Evolutionary conservation across 2,888 invertebrate genomes (phyloP).

Genomic region (Copidosoma aretas): DNA sequence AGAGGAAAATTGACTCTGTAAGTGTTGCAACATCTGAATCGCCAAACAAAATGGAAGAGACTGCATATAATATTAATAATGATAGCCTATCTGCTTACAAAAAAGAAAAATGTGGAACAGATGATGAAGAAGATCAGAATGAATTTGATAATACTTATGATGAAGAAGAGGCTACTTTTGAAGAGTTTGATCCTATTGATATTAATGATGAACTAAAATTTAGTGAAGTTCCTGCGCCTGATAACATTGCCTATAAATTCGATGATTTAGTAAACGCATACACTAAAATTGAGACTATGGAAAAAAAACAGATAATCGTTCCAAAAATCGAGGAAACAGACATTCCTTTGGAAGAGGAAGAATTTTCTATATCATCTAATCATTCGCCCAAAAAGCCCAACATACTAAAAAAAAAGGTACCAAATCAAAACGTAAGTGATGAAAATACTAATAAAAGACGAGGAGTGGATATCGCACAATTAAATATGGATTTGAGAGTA

Average conservation of each 20-base stretch:
- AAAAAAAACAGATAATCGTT: neutral
- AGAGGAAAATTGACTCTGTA: neutral
- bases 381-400: conserved; percentile 20
- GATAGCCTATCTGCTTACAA: neutral
- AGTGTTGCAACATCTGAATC: neutral
- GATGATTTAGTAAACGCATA: conserved; percentile 45
- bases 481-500: conserved; percentile 38
- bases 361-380: conserved; percentile 10
- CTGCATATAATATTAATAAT: neutral
- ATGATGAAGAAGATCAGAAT: neutral
- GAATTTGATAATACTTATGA: conserved; percentile 34
- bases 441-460: conserved; percentile 21
- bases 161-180: conserved; percentile 53
- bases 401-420: conserved; percentile 29
- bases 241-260: conserved; percentile 45
- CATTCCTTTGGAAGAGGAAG: conserved; percentile 5
- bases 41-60: neutral
- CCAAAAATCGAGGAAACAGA: neutral
- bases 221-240: neutral
- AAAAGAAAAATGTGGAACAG: neutral
- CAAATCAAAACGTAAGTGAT: conserved; percentile 18
- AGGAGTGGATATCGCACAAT: conserved; percentile 26
- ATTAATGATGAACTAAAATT: conserved; percentile 6
- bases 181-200: conserved; percentile 55
- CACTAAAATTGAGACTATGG: conserved; percentile 41